Percentiles rank a stretch among this genome's conserved stretches.
These are phyloP conservation scores for Penaeus chinensis DNA, from an alignment of 1,140 invertebrate species.

Conservation along the genomic window DNA sequence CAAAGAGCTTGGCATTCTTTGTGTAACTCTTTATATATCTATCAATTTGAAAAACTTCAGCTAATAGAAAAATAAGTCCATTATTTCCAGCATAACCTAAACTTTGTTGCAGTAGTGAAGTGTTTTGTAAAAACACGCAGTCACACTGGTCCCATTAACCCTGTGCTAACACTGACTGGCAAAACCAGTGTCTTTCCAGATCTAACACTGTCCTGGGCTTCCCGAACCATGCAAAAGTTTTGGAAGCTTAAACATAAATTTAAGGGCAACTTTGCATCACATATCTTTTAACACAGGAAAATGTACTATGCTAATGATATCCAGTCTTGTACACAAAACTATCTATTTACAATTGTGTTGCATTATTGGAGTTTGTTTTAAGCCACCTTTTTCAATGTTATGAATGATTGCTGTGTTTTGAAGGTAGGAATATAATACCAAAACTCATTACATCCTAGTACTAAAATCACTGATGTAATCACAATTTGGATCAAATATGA, in stretches of 20 bases:
- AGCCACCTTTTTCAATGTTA: too few relatives aligned
- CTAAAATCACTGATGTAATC: too few relatives aligned
- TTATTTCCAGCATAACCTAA: slow-evolving; percentile 1
- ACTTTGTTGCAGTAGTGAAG: too few relatives aligned
- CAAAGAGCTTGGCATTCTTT: too few relatives aligned
- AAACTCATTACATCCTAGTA: too few relatives aligned
- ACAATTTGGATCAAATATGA: too few relatives aligned
- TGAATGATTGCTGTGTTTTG: too few relatives aligned
- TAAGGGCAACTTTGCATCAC: slow-evolving; percentile 6
- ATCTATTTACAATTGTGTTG: too few relatives aligned
- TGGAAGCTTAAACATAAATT: slow-evolving; percentile 49
- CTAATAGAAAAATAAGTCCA: slow-evolving; percentile 6
- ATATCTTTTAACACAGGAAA: slow-evolving; percentile 26
- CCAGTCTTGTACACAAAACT: background rate
- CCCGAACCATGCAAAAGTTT: slow-evolving; percentile 20
- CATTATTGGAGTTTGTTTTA: too few relatives aligned
- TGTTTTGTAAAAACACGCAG: background rate
- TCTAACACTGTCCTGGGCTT: slow-evolving; percentile 28
- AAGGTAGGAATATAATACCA: too few relatives aligned
- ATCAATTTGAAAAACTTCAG: background rate
- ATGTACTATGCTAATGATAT: slow-evolving; percentile 13
- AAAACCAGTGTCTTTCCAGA: slow-evolving; percentile 24
- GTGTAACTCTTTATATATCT: too few relatives aligned
- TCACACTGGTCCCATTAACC: slow-evolving; percentile 40
- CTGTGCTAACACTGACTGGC: slow-evolving; percentile 11